Percentiles rank a stretch among this genome's conserved stretches.
Evolutionary conservation across 2,888 invertebrate genomes (phyloP).

Genomic region (Nemotelus pantherinus): DNA sequence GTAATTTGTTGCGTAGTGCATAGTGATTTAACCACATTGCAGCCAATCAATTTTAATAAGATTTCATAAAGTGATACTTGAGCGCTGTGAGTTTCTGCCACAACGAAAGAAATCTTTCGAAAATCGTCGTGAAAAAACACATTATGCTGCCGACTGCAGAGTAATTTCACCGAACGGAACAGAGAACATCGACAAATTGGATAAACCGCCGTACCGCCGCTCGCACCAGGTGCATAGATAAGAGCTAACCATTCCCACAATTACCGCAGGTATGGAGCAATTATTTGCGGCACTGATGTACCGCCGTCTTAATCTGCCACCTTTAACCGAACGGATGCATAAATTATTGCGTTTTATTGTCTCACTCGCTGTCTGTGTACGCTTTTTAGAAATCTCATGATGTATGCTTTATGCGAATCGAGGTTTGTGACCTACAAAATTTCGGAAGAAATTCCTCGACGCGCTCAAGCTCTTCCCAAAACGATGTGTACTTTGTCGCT

Average conservation of each 20-base stretch:
- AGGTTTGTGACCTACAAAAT: constrained; percentile 36
- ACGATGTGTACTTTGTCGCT: not conserved
- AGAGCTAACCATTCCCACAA: constrained; percentile 1
- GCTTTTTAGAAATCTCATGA: not conserved
- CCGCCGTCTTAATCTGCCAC: not conserved
- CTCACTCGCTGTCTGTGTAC: not conserved
- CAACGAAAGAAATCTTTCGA: constrained; percentile 11
- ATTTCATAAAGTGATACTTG: too few species aligned
- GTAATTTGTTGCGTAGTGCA: too few species aligned
- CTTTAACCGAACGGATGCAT: not conserved
- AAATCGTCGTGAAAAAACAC: not conserved
- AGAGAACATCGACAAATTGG: constrained; percentile 22
- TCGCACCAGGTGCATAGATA: not conserved
- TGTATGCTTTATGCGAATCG: constrained; percentile 15
- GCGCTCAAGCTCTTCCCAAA: not conserved
- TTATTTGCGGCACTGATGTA: not conserved
- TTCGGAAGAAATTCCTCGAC: constrained; percentile 27
- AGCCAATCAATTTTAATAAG: too few species aligned
- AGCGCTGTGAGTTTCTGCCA: not conserved
- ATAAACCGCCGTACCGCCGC: not conserved
- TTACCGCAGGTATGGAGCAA: constrained; percentile 17
- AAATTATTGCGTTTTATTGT: constrained; percentile 13
- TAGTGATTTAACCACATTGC: too few species aligned
- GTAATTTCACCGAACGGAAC: constrained; percentile 27
- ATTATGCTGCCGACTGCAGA: not conserved